Conservation (phyloP, 1,140 invertebrate species). For the Drosophila cardini region DNA sequence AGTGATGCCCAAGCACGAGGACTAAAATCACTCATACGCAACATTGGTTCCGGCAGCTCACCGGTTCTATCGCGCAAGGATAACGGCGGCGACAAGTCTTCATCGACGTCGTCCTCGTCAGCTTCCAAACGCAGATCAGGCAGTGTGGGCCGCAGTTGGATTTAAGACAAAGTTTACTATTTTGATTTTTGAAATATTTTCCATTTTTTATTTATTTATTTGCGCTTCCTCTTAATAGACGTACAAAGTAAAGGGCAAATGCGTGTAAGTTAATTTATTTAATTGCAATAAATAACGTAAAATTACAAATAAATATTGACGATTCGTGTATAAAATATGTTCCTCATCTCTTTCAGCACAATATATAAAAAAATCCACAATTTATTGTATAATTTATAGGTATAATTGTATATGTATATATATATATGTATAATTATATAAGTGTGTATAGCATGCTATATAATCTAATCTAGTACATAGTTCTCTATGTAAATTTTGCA, state of each 20-base stretch:
- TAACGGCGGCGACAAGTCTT: conserved; percentile 36
- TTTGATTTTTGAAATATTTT: conserved; percentile 45
- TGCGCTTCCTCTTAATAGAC: conserved; percentile 65
- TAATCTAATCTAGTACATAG: conserved; percentile 39
- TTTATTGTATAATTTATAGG: conserved; percentile 60
- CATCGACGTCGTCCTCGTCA: conserved; percentile 1
- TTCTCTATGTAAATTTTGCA: conserved; percentile 55
- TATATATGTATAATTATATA: conserved; percentile 50
- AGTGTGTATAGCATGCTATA: conserved; percentile 26
- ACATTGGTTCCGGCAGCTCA: conserved; percentile 91
- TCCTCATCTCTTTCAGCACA: conserved; percentile 48
- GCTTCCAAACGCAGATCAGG: conserved; percentile 71
- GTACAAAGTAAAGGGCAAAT: conserved; percentile 69
- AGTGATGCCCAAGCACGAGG: conserved; percentile 89
- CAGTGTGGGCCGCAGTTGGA: conserved; percentile 82
- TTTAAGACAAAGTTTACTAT: conserved; percentile 44
- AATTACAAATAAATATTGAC: conserved; percentile 82
- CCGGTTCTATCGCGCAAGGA: conserved; percentile 91
- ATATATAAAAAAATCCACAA: conserved; percentile 25
- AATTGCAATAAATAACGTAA: conserved; percentile 83
- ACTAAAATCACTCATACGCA: conserved; percentile 90
- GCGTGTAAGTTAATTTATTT: conserved; percentile 68
- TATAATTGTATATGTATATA: conserved; percentile 52
- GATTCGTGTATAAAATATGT: conserved; percentile 76
- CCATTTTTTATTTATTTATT: conserved; percentile 50